Evolutionary conservation across 2,797 vertebrate genomes (phyloP).

Genomic region (Myotis pilosus): DNA sequence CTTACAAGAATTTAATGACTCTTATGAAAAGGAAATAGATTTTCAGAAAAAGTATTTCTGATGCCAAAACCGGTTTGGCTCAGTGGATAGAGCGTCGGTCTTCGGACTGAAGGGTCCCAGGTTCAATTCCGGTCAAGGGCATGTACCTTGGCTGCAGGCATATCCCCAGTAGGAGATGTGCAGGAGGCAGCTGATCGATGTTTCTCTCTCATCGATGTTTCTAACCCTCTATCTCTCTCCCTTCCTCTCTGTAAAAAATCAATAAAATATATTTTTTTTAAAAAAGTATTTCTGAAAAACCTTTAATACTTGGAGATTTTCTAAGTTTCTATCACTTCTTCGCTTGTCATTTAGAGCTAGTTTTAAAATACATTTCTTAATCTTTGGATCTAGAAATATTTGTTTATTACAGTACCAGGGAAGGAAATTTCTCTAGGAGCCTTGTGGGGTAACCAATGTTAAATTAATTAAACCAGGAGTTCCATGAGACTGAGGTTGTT

Average conservation of each 20-base stretch:
- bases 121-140: too few relatives aligned
- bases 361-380: slow-evolving; percentile 3
- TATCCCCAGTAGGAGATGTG: too few relatives aligned
- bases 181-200: too few relatives aligned
- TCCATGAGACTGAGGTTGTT: not conserved
- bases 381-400: not conserved
- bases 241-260: too few relatives aligned
- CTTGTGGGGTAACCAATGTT: not conserved
- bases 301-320: not conserved
- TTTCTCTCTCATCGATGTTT: too few relatives aligned
- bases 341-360: not conserved
- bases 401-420: not conserved
- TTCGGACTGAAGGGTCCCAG: too few relatives aligned
- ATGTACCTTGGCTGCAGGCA: too few relatives aligned
- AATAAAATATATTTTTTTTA: too few relatives aligned
- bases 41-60: not conserved
- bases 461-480: not conserved
- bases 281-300: not conserved
- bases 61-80: too few relatives aligned
- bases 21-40: not conserved
- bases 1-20: not conserved
- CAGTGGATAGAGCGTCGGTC: too few relatives aligned
- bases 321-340: not conserved
- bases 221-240: too few relatives aligned
- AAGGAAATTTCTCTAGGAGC: not conserved